Evolutionary conservation across 2,113 vertebrate species (phyloP).

Genomic region (Bambusicola thoracicus): DNA sequence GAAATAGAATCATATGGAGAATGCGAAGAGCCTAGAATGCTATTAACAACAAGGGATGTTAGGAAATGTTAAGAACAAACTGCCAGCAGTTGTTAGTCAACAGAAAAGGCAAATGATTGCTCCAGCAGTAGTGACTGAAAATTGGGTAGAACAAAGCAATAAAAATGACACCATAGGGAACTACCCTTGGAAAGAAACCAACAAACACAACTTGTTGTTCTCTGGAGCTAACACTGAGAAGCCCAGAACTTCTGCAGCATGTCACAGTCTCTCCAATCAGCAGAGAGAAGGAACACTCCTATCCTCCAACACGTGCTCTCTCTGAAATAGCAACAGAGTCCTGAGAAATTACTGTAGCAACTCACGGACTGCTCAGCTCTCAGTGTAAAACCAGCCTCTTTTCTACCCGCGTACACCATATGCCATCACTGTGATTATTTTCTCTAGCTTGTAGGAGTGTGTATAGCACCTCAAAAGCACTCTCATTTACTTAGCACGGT

Average conservation of each 20-base stretch:
- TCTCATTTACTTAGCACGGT: not conserved
- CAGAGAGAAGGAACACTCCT: not conserved
- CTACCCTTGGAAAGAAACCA: not conserved
- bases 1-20: not conserved
- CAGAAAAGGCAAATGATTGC: slow-evolving; percentile 54
- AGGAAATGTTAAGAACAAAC: slow-evolving; percentile 34
- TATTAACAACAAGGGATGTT: slow-evolving; percentile 4
- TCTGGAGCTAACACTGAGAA: slow-evolving; percentile 39
- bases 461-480: not conserved
- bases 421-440: not conserved
- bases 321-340: not conserved
- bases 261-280: slow-evolving; percentile 16
- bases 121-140: slow-evolving; percentile 48
- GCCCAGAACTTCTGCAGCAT: not conserved
- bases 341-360: not conserved
- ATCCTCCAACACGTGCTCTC: not conserved
- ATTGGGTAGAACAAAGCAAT: slow-evolving; percentile 46
- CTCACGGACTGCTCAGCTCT: not conserved
- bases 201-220: slow-evolving; percentile 6
- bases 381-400: not conserved
- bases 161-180: slow-evolving; percentile 46
- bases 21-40: not conserved
- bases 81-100: slow-evolving; percentile 45
- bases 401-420: not conserved
- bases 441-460: not conserved